Conservation (phyloP, 2,113 vertebrate species). For the Callopanchax toddi region DNA sequence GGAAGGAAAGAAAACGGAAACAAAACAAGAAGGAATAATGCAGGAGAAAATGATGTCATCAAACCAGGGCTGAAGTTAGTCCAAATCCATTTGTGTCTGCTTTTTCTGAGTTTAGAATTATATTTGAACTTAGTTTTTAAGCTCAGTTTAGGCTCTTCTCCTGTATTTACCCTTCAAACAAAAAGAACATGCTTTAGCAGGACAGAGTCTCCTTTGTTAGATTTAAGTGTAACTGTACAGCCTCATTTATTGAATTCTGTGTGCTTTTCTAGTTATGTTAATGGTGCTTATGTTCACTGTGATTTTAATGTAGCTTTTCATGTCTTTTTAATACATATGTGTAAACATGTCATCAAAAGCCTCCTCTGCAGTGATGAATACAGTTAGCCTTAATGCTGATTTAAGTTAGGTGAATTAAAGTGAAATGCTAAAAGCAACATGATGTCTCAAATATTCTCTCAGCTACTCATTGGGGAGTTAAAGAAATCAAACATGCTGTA, state of each 20-base stretch:
- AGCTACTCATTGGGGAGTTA: conserved; percentile 39
- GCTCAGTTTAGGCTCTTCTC: conserved; percentile 42
- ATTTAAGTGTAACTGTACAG: no score
- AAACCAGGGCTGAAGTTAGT: conserved; percentile 3
- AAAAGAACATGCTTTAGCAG: conserved; percentile 7
- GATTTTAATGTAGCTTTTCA: neutral
- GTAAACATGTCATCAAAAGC: conserved; percentile 15
- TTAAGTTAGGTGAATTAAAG: conserved; percentile 8
- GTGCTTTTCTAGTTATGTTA: no score
- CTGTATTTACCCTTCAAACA: conserved; percentile 50
- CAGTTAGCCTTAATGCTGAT: conserved; percentile 20
- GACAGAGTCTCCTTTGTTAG: neutral
- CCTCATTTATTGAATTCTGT: no score
- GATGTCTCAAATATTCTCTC: conserved; percentile 30
- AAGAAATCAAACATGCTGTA: conserved; percentile 73
- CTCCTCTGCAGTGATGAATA: conserved; percentile 10
- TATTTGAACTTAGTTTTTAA: conserved; percentile 1
- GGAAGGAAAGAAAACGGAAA: neutral
- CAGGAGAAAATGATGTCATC: conserved; percentile 61
- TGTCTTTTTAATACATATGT: neutral
- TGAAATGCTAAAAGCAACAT: conserved; percentile 30
- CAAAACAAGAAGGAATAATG: conserved; percentile 30
- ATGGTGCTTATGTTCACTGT: neutral
- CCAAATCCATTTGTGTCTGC: neutral
- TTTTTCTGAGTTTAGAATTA: conserved; percentile 3